These are phyloP conservation scores for Lordiphosa collinella DNA, from an alignment of 1,140 invertebrate genomes.

Conservation along the genomic window DNA sequence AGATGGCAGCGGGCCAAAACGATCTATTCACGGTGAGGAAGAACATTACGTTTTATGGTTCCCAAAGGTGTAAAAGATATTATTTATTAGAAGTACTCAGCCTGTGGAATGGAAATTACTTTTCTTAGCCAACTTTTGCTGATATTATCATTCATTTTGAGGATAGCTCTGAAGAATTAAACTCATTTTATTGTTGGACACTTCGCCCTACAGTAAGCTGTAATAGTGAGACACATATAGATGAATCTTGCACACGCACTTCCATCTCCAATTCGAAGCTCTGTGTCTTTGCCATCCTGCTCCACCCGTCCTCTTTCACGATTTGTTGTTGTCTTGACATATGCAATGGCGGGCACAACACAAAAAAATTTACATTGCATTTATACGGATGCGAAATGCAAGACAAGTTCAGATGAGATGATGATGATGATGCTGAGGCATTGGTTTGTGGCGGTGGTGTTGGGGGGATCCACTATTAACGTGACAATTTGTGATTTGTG, in stretches of 20 bases:
- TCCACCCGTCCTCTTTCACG: background rate
- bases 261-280: constrained; percentile 1
- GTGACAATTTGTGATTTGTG: constrained; percentile 78
- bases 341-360: constrained; percentile 69
- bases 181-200: too few relatives aligned
- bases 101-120: too few relatives aligned
- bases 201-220: too few relatives aligned
- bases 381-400: constrained; percentile 71
- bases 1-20: constrained; percentile 20
- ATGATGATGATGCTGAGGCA: constrained; percentile 13
- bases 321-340: constrained; percentile 67
- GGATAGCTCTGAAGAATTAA: too few relatives aligned
- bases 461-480: constrained; percentile 65
- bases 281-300: constrained; percentile 1
- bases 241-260: too few relatives aligned
- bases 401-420: constrained; percentile 29
- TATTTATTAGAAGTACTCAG: too few relatives aligned
- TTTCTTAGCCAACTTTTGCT: too few relatives aligned
- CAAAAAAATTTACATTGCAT: constrained; percentile 78
- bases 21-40: background rate
- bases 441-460: background rate
- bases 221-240: too few relatives aligned
- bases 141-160: too few relatives aligned
- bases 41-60: background rate
- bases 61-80: too few relatives aligned